Evolutionary conservation across 2,888 invertebrate genomes (phyloP).

Genomic region (Cheilosia soror): DNA sequence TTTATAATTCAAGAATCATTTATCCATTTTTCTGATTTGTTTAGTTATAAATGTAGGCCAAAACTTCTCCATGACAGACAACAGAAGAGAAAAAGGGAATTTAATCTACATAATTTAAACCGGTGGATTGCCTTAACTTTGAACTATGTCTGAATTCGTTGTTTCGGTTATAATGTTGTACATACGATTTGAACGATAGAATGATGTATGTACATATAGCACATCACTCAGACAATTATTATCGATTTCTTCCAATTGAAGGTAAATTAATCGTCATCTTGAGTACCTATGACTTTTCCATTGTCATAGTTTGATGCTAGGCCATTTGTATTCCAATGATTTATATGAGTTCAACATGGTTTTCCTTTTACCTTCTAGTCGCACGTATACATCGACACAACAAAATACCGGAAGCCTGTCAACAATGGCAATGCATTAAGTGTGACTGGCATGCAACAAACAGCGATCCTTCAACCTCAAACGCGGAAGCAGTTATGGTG

Average conservation of each 20-base stretch:
- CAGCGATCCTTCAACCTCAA: conserved; percentile 49
- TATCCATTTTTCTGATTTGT: too few species aligned
- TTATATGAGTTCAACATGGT: conserved; percentile 43
- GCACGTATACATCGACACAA: conserved; percentile 40
- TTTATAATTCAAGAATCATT: too few species aligned
- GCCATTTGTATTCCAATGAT: conserved; percentile 52
- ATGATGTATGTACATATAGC: neutral
- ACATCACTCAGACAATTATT: neutral
- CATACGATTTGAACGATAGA: too few species aligned
- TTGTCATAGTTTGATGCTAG: conserved; percentile 41
- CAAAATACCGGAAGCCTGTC: conserved; percentile 51
- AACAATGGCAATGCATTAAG: conserved; percentile 60
- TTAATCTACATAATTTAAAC: too few species aligned
- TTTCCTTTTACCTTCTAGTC: conserved; percentile 46
- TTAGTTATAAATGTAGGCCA: too few species aligned
- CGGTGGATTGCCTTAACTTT: neutral
- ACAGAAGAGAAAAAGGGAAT: too few species aligned
- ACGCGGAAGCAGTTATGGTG: conserved; percentile 53
- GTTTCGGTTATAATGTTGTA: too few species aligned
- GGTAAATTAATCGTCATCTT: conserved; percentile 40
- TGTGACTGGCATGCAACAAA: conserved; percentile 62
- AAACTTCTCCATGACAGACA: too few species aligned
- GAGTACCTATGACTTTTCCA: conserved; percentile 16
- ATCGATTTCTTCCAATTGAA: conserved; percentile 27
- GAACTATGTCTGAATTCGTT: too few species aligned